A percentile compares a stretch with the other conserved stretches of the same genome.
phyloP scores from a whole-genome alignment of 92 coral and sea anemone genomes.

The Hydrozoanthus gracilis region DNA sequence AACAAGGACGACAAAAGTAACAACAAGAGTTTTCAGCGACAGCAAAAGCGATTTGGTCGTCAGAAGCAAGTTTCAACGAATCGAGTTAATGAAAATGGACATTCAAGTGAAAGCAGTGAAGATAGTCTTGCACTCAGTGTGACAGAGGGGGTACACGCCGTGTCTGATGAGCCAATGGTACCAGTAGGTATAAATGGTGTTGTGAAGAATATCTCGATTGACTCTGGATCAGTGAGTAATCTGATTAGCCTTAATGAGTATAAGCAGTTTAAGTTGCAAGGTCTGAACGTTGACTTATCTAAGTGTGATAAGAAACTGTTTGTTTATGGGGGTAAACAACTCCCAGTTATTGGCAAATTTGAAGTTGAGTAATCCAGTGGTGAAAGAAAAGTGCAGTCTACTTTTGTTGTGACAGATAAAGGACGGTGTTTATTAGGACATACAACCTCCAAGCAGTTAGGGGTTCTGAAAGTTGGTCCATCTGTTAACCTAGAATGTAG shows the following conservation, averaged over 20 bases:
- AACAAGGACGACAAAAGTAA: slow-evolving; percentile 1
- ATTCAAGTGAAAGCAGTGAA: slow-evolving; percentile 14
- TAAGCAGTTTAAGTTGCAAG: slow-evolving; percentile 47
- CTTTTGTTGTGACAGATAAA: slow-evolving; percentile 58
- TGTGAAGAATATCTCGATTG: slow-evolving; percentile 58
- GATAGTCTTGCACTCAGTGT: slow-evolving; percentile 19
- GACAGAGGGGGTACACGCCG: slow-evolving; percentile 31
- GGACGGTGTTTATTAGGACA: slow-evolving; percentile 70
- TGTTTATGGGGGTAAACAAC: slow-evolving; percentile 64
- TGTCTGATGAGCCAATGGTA: slow-evolving; percentile 55
- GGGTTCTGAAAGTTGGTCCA: slow-evolving; percentile 65
- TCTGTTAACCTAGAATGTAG: slow-evolving; percentile 29
- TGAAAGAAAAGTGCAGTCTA: slow-evolving; percentile 40
- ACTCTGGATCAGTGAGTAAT: slow-evolving; percentile 77
- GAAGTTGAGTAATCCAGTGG: slow-evolving; percentile 42
- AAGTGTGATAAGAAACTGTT: slow-evolving; percentile 61
- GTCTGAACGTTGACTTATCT: slow-evolving; percentile 53
- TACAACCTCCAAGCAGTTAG: slow-evolving; percentile 53
- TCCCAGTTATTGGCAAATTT: slow-evolving; percentile 56
- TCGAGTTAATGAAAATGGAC: not conserved
- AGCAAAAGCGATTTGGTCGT: not conserved
- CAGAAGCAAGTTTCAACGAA: slow-evolving; percentile 19
- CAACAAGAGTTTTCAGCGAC: not conserved
- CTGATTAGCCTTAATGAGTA: slow-evolving; percentile 64
- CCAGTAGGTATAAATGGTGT: slow-evolving; percentile 66